Evolutionary conservation across 92 coral and sea anemone species (phyloP).

Genomic region (Scolanthus callimorphus): DNA sequence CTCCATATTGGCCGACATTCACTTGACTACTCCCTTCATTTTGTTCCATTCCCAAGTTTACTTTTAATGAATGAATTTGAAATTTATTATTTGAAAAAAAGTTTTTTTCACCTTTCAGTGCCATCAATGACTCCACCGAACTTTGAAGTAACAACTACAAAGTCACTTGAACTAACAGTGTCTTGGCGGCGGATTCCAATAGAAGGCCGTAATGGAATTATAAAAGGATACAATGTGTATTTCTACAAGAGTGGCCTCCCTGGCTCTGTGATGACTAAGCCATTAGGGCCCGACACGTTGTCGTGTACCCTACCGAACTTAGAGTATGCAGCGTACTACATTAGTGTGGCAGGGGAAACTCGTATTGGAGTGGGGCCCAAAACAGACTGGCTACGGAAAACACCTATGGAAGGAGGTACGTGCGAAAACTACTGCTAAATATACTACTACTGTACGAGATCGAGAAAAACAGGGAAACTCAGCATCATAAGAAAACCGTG

Average conservation of each 20-base stretch:
- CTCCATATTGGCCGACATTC: too few relatives aligned
- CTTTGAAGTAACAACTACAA: constrained; percentile 27
- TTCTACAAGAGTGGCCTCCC: constrained; percentile 28
- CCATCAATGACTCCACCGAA: constrained; percentile 66
- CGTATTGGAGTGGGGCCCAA: constrained; percentile 46
- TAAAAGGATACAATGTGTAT: constrained; percentile 52
- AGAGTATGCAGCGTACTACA: constrained; percentile 39
- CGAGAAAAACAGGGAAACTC: too few relatives aligned
- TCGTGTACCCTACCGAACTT: constrained; percentile 13
- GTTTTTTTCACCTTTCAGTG: constrained; percentile 39
- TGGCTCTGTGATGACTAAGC: neutral
- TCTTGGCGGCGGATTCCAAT: constrained; percentile 61
- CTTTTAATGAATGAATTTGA: too few relatives aligned
- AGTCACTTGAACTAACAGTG: constrained; percentile 44
- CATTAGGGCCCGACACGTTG: constrained; percentile 3
- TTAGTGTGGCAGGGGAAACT: constrained; percentile 56
- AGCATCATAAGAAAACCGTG: too few relatives aligned
- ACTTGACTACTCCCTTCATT: too few relatives aligned
- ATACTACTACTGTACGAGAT: too few relatives aligned
- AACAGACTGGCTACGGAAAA: constrained; percentile 6
- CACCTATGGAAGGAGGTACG: constrained; percentile 68
- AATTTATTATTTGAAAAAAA: too few relatives aligned
- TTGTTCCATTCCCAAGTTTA: too few relatives aligned
- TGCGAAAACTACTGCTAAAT: too few relatives aligned
- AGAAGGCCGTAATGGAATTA: constrained; percentile 45